Evolutionary conservation across 1,140 invertebrate genomes (phyloP), one percentile per base, ranked within the genome.

Genomic region (Cyclargus thomasi): DNA sequence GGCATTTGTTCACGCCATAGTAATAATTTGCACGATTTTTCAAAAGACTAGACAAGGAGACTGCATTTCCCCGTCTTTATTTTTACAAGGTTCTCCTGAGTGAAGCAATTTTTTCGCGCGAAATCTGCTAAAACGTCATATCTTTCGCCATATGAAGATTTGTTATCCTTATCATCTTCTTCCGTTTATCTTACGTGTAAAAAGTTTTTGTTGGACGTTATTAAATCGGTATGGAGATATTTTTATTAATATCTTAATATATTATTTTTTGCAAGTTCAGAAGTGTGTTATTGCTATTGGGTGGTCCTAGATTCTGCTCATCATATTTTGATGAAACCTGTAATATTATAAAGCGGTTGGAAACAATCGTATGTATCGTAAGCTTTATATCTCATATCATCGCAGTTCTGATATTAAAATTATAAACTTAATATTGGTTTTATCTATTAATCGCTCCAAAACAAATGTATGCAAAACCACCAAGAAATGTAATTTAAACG

Each of bases 1-100:
- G 71, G 70, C 76, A 80, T 78, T 80, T 76, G 76, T 80, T 74
- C 72, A 76, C 72, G 78, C 78, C 78, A 64, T 64, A 63, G 72
- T 80, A 78, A 80, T 76, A 80, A 80, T 76, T 80, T 76, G 76
- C 72, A 39, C 78, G 70, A 80, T 80, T 70, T 71, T 75, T 80
- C 78, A 80, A 74, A 74, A 71, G 71, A 70, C 74, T 68, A 78
- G 76, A 78, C 72, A 74, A 70, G 67, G 68, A 68, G 68, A 72
- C 69, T 64, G 64, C 63, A 69, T 66, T 65, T 70, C 67, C 57
- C 70, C 68, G 71, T 69, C 73, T 72, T 73, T 68, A 78, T 76
- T 78, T 76, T 74, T 72, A 76, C 71, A 72, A 64, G 64, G 47
- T 59, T 59, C 55, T 21, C 20, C 55, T 59, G 55, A 59, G 55